Conservation (phyloP, 2,888 invertebrate species). For the Patella depressa region DNA sequence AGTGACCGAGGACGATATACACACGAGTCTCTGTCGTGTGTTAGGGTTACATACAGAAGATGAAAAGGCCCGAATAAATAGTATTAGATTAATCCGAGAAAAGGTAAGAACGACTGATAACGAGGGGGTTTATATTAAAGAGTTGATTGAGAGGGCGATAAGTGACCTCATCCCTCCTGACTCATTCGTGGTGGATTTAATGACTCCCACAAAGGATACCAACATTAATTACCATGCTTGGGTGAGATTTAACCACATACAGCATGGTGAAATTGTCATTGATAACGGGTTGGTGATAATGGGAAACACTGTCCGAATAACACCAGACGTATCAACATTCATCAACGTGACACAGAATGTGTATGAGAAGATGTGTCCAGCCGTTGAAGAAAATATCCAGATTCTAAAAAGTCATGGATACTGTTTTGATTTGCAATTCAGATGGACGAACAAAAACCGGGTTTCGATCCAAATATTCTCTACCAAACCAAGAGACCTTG, state of each 20-base stretch:
- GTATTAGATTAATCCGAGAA: conserved; percentile 19
- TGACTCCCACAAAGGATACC: conserved; percentile 26
- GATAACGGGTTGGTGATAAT: conserved; percentile 32
- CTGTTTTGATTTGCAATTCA: conserved; percentile 17
- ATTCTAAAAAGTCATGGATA: conserved; percentile 14
- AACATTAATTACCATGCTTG: conserved; percentile 35
- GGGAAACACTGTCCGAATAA: conserved; percentile 31
- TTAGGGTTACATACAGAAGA: background rate
- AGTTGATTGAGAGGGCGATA: conserved; percentile 26
- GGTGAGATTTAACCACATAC: conserved; percentile 33
- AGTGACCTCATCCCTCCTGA: conserved; percentile 18
- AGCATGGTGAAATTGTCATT: conserved; percentile 26
- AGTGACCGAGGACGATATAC: conserved; percentile 37
- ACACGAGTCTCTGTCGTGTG: conserved; percentile 21
- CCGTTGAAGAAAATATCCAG: conserved; percentile 32
- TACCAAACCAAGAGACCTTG: conserved; percentile 34
- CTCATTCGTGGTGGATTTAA: conserved; percentile 34
- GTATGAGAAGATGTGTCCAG: conserved; percentile 30
- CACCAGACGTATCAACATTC: conserved; percentile 37
- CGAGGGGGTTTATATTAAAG: conserved; percentile 11
- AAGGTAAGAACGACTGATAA: conserved; percentile 5
- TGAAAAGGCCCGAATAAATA: background rate
- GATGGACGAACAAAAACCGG: conserved; percentile 37
- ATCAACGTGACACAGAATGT: conserved; percentile 36
- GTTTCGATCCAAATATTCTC: conserved; percentile 38